Evolutionary conservation across 2,888 invertebrate species (phyloP).

Genomic region (Diachrysia chrysitis): DNA sequence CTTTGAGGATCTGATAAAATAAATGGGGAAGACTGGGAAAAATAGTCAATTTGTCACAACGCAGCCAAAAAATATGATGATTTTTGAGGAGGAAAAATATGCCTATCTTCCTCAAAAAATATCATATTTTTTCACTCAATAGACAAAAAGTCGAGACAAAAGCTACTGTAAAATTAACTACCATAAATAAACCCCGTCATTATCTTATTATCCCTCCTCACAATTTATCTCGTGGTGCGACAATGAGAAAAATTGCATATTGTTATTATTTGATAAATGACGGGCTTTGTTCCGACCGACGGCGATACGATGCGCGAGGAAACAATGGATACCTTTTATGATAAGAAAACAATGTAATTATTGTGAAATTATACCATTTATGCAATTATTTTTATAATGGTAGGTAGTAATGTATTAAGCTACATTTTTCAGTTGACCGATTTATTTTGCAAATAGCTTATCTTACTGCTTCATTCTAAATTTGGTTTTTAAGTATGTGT

Average conservation of each 20-base stretch:
- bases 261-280: slow-evolving; percentile 61
- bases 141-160: slow-evolving; percentile 1
- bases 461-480: too few species aligned
- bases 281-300: slow-evolving; percentile 38
- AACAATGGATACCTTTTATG: slow-evolving; percentile 9
- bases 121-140: neutral
- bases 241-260: slow-evolving; percentile 62
- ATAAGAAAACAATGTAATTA: slow-evolving; percentile 12
- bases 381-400: neutral
- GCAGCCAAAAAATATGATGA: neutral
- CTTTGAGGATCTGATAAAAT: too few species aligned
- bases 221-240: slow-evolving; percentile 13
- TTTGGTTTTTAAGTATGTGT: too few species aligned
- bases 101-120: neutral
- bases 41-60: neutral
- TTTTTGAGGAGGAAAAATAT: neutral
- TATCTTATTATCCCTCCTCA: slow-evolving; percentile 7
- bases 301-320: slow-evolving; percentile 5
- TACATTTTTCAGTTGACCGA: too few species aligned
- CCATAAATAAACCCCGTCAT: slow-evolving; percentile 7
- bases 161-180: slow-evolving; percentile 6
- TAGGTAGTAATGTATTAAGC: too few species aligned
- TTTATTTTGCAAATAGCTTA: too few species aligned
- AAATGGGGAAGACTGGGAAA: neutral
- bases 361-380: slow-evolving; percentile 12